Evolutionary conservation across 2,797 vertebrate genomes (phyloP).

Genomic region (Botia almorhae): DNA sequence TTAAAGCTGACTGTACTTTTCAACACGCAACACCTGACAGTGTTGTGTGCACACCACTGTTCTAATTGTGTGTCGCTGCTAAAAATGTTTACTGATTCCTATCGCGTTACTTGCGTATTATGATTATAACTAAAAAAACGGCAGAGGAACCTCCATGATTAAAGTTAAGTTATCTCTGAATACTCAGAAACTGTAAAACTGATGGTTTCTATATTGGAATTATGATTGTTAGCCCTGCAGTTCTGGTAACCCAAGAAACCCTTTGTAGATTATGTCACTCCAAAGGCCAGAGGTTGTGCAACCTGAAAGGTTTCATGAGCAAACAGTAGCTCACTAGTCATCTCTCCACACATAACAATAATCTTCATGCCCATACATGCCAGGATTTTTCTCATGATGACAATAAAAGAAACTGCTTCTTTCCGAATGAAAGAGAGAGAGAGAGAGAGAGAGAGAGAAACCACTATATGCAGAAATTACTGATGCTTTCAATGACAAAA

Average conservation of each 20-base stretch:
- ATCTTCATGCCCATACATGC: constrained; percentile 45
- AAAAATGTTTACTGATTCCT: background rate
- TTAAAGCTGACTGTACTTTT: background rate
- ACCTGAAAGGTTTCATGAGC: background rate
- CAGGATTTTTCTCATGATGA: constrained; percentile 35
- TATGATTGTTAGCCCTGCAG: background rate
- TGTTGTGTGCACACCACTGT: background rate
- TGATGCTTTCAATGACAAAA: background rate
- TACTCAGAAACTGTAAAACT: background rate
- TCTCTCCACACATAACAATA: constrained; percentile 30
- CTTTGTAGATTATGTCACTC: background rate
- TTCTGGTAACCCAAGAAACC: background rate
- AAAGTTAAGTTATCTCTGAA: background rate
- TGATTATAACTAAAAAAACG: background rate
- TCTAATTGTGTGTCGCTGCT: background rate
- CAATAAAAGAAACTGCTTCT: constrained; percentile 22
- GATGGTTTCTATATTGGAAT: background rate
- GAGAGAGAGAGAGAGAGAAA: background rate
- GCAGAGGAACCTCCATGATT: background rate
- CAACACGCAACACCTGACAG: background rate
- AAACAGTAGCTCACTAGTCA: constrained; percentile 42
- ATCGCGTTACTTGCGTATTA: background rate
- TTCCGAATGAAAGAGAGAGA: background rate
- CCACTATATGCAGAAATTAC: background rate
- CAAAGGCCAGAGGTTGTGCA: background rate